These are phyloP conservation scores for Scomberomorus guttatus DNA, from an alignment of 2,797 vertebrate genomes.

Conservation along the genomic window DNA sequence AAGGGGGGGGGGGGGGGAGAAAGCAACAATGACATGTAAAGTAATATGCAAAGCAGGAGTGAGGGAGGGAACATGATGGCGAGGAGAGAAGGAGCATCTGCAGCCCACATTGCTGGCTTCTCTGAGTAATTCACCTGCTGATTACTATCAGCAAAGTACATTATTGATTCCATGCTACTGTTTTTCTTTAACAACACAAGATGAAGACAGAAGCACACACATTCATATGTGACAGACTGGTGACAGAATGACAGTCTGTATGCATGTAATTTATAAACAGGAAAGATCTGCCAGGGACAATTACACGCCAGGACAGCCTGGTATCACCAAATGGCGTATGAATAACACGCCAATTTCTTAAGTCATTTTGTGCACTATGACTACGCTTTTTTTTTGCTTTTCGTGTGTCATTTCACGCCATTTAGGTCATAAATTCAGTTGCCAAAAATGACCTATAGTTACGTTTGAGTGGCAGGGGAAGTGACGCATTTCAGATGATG, in stretches of 20 bases:
- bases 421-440: too few relatives aligned
- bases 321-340: too few relatives aligned
- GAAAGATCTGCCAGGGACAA: background rate
- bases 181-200: slow-evolving; percentile 70
- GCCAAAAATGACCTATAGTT: too few relatives aligned
- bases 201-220: slow-evolving; percentile 59
- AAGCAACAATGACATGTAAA: slow-evolving; percentile 42
- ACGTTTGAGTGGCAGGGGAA: too few relatives aligned
- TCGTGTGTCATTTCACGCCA: too few relatives aligned
- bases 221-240: slow-evolving; percentile 82
- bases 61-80: background rate
- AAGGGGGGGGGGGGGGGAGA: background rate
- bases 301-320: slow-evolving; percentile 3
- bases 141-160: slow-evolving; percentile 82
- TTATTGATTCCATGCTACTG: slow-evolving; percentile 84
- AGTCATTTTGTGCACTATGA: too few relatives aligned
- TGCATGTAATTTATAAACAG: slow-evolving; percentile 25
- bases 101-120: slow-evolving; percentile 32
- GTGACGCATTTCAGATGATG: too few relatives aligned
- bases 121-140: slow-evolving; percentile 62
- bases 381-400: too few relatives aligned
- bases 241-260: slow-evolving; percentile 72
- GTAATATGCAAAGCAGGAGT: slow-evolving; percentile 41
- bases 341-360: too few relatives aligned
- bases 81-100: slow-evolving; percentile 23